Base-by-base conservation (phyloP, 1,140 invertebrate species). In the Lepidurus packardi region DNA sequence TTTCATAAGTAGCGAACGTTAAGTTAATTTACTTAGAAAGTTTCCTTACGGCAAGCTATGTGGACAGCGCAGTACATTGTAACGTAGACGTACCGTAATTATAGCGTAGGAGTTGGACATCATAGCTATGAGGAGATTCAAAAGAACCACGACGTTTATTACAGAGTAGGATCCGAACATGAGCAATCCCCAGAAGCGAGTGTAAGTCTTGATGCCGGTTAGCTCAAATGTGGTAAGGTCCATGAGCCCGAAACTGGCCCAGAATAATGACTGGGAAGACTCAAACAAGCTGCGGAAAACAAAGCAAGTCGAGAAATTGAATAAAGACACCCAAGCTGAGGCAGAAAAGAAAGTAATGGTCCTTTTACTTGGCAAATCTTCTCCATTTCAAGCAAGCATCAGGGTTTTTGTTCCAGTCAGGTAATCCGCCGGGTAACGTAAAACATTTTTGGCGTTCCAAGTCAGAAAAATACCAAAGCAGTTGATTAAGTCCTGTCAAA, bases 381-480 rank as follows among this genome's bases (percentile, higher is more conserved):
- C 92, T 87, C 91, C 92, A 94, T 85, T 92, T 92, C 83, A 91
- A 88, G 82, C 92, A 94, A 16, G 92, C 87, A 81, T 93, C 91
- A 13, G 87, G 87, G 77, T 89, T 85, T 21, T 89, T 86, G 16
- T 89, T 88, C 88, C 90, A 92, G 80, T 91, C 89, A 1, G 91
- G 87, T 47, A 88, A 82, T 6, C 88, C 90, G 21, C 84, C 87
- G 0, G 87, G 87, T 41, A 89, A 82, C 53, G 85, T 86, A 82
- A 91, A 91, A 85, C 93, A 95, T 82, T 93, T 92, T 81, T 89
- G 85, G 80, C 89, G 89, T 84, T 95, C 91, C 82, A 93, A 85
- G 79, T 93, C 91, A 21, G 94, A 92, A 84, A 95, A 96, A 84
- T 96, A 96, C 93, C 94, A 96, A 47, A 95, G 86, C 34, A 97